Evolutionary conservation across 2,888 invertebrate species (phyloP).

Genomic region (Rotaria magnacalcarata): DNA sequence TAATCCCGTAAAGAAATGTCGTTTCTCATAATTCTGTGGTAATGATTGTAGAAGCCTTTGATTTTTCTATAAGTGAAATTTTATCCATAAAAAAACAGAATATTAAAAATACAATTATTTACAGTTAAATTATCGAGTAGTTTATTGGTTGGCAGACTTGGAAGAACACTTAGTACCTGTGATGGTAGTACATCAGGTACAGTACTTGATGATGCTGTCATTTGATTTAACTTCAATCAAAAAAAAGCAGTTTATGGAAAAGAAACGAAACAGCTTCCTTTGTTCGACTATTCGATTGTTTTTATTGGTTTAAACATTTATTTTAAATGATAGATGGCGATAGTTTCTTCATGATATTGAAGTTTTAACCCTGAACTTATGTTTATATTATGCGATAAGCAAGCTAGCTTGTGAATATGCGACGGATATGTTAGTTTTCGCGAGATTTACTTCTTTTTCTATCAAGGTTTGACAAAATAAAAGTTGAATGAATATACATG

Average conservation of each 20-base stretch:
- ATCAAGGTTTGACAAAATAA: too few species aligned
- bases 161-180: conserved; percentile 2
- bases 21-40: conserved; percentile 35
- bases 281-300: not conserved
- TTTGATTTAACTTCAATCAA: not conserved
- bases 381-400: too few species aligned
- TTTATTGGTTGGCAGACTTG: conserved; percentile 25
- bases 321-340: not conserved
- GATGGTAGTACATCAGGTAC: conserved; percentile 3
- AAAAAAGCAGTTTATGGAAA: not conserved
- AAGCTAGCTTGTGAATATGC: too few species aligned
- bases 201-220: not conserved
- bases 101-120: not conserved
- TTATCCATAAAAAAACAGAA: not conserved
- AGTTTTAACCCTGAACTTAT: too few species aligned
- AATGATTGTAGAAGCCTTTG: conserved; percentile 14
- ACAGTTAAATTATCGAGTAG: conserved; percentile 14
- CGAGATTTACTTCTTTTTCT: too few species aligned
- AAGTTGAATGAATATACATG: too few species aligned
- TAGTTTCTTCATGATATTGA: not conserved
- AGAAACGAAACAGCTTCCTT: not conserved
- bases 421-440: too few species aligned
- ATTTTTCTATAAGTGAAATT: not conserved
- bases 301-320: not conserved
- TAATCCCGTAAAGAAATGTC: not conserved